These are phyloP conservation scores for Chrysolina haemoptera DNA, from an alignment of 2,888 invertebrate genomes.

Conservation along the genomic window DNA sequence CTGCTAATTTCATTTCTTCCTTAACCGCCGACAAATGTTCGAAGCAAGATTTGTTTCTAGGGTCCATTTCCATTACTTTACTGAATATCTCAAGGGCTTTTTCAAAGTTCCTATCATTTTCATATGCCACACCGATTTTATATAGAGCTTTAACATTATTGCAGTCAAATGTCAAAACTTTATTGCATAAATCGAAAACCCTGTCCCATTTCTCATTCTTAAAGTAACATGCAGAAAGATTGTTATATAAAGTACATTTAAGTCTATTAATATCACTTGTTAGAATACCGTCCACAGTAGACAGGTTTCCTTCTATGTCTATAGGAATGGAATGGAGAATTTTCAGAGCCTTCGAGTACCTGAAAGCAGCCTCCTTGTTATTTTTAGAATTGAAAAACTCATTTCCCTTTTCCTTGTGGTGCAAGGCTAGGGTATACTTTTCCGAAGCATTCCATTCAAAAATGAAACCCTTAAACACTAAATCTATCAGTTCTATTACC, in stretches of 20 bases:
- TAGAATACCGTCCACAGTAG: constrained; percentile 71
- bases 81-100: constrained; percentile 76
- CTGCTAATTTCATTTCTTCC: constrained; percentile 74
- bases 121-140: constrained; percentile 71
- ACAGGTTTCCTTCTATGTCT: constrained; percentile 65
- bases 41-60: constrained; percentile 77
- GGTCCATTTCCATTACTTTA: constrained; percentile 74
- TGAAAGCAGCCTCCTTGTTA: constrained; percentile 79
- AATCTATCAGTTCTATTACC: constrained; percentile 65
- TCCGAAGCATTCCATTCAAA: constrained; percentile 68
- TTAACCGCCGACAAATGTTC: constrained; percentile 74
- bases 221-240: constrained; percentile 87
- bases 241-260: constrained; percentile 82
- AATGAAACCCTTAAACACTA: constrained; percentile 68
- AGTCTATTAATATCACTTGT: constrained; percentile 73
- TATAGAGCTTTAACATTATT: constrained; percentile 71
- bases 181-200: constrained; percentile 76
- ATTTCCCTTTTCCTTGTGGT: constrained; percentile 73
- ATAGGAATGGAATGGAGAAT: constrained; percentile 78
- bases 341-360: constrained; percentile 83
- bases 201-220: constrained; percentile 78
- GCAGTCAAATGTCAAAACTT: constrained; percentile 67
- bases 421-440: constrained; percentile 68
- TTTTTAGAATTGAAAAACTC: constrained; percentile 74
- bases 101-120: constrained; percentile 76